Evolutionary conservation across 2,113 vertebrate genomes (phyloP).

Genomic region (Poicephalus meyeri): DNA sequence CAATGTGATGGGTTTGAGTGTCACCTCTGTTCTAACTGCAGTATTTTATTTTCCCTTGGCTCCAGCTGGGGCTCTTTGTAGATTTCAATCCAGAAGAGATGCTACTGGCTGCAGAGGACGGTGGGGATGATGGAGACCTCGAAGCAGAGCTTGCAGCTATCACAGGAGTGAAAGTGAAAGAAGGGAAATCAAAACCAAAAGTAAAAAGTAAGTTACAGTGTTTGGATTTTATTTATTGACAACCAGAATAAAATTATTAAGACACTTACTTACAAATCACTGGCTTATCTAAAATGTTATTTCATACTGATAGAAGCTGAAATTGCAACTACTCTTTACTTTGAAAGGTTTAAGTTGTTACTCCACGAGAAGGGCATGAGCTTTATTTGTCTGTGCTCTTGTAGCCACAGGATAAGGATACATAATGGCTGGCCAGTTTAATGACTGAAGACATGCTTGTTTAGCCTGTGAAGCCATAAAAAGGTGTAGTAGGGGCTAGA

Average conservation of each 20-base stretch:
- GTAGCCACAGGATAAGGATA: neutral
- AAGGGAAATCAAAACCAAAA: constrained; percentile 74
- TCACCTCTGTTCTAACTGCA: neutral
- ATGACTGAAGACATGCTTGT: neutral
- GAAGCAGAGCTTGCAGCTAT: constrained; percentile 93
- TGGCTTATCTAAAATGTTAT: neutral
- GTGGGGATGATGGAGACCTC: constrained; percentile 84
- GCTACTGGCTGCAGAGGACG: constrained; percentile 78
- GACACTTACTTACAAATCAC: neutral
- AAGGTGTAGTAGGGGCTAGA: neutral
- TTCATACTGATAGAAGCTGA: neutral
- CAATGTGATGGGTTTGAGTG: neutral
- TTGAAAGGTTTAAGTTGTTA: neutral
- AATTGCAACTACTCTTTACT: neutral
- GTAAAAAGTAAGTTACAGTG: constrained; percentile 78
- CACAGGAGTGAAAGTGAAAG: constrained; percentile 74
- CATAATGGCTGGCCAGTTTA: neutral
- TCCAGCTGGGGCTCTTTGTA: constrained; percentile 90
- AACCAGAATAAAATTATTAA: neutral
- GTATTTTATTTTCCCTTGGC: neutral
- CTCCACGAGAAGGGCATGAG: neutral
- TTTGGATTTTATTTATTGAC: neutral
- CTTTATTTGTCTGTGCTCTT: neutral
- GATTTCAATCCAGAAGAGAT: constrained; percentile 87
- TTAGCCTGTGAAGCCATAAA: neutral